These are phyloP conservation scores for Xenops minutus DNA, from an alignment of 2,797 vertebrate genomes.

Conservation along the genomic window DNA sequence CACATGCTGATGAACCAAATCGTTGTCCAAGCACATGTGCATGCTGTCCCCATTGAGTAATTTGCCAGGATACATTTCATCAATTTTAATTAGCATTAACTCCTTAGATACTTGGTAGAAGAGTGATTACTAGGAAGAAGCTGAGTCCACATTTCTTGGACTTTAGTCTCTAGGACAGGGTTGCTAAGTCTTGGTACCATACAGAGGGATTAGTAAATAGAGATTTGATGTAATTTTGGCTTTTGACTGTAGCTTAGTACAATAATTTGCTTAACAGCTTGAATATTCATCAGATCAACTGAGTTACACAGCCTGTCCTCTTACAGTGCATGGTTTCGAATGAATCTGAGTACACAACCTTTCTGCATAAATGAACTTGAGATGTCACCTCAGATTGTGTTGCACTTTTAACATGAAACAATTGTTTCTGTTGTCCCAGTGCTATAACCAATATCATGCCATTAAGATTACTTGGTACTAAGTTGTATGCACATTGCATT, in stretches of 20 bases:
- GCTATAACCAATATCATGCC: slow-evolving; percentile 24
- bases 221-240: background rate
- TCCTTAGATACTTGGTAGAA: background rate
- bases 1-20: background rate
- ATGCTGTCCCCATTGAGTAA: background rate
- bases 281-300: background rate
- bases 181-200: background rate
- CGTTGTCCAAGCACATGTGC: accelerated
- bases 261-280: background rate
- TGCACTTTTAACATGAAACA: background rate
- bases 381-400: background rate
- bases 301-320: background rate
- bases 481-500: slow-evolving; percentile 34
- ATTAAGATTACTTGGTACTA: slow-evolving; percentile 27
- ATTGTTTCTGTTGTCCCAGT: slow-evolving; percentile 33
- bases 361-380: slow-evolving; percentile 21
- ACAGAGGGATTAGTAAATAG: background rate
- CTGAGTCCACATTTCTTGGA: background rate
- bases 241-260: background rate
- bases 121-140: background rate
- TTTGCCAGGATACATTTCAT: background rate
- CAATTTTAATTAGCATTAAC: background rate
- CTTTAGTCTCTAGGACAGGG: background rate
- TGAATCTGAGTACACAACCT: background rate
- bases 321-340: background rate